Base-by-base conservation (phyloP, 2,113 vertebrate species). In the Grantiella picta region DNA sequence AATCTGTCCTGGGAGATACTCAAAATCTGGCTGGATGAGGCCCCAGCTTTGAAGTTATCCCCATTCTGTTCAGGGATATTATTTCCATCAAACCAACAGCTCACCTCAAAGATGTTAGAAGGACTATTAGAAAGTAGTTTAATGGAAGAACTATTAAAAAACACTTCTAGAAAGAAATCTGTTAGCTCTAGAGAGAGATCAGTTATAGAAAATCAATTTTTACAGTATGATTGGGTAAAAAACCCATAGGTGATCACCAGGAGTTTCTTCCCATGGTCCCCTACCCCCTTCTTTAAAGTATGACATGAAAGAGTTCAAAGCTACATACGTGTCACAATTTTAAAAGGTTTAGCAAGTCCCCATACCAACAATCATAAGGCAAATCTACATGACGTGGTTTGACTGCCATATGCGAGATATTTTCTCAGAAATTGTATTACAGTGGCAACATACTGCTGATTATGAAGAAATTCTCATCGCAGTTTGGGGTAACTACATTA, bases 351-450 rank as follows among this genome's bases (percentile, higher is more conserved):
- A 85, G 25, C 52, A 82, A 40, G 76, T 66, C 93, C 22, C 69
- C 47, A 83, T 78, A 70, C 56, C 71, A 91, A 85, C 64, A 73
- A 86, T 91, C 82, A 53, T 19, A 10, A 82, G 76, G 35, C 27
- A 90, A 88, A 95, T 86, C 95, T 88, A 38, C 42, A 44, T n/a
- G 5, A 47, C 0, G 24, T 1, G 5, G 66, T 81, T 63, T 86
- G 82, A 64, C 45, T 60, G 79, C 28, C 22, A 64, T 88, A 70
- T 95, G 85, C 63, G 75, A 93, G 35, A 25, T 27, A 69, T 76
- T 63, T 96, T 82, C 87, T 90, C 63, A 68, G 92, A 85, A 94
- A 66, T 49, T n/a, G n/a, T 27, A 70, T 9, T 31, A 83, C 11
- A 61, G 53, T 14, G 16, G 54, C n/a, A 76, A 80, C 13, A 18